phyloP scores from a whole-genome alignment of 2,797 vertebrate species.

The Borostomias antarcticus region DNA sequence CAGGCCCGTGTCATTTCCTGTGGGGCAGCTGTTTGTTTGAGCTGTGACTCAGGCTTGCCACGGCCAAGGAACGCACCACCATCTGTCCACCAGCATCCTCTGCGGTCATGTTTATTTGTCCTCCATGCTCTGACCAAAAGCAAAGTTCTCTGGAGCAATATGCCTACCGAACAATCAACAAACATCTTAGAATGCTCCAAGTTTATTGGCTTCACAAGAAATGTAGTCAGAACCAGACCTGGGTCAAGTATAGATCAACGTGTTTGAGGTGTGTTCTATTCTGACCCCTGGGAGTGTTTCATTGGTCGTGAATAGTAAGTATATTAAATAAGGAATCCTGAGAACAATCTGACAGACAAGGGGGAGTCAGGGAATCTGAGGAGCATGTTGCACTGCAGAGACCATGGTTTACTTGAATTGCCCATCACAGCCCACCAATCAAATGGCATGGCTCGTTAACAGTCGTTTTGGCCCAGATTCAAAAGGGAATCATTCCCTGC shows the following conservation, averaged over 20 bases:
- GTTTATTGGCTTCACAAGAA: background rate
- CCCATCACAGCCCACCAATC: conserved; percentile 10
- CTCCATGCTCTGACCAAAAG: conserved; percentile 26
- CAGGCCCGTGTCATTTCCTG: conserved; percentile 13
- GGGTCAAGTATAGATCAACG: background rate
- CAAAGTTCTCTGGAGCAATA: conserved; percentile 2
- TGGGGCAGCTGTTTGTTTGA: conserved; percentile 51
- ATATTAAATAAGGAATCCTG: background rate
- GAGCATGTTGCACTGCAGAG: background rate
- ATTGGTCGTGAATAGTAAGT: background rate
- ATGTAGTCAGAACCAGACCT: background rate
- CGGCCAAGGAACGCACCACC: conserved; percentile 46
- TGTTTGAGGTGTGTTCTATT: too few relatives aligned
- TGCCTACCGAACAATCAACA: background rate
- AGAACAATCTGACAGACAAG: background rate
- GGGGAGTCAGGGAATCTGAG: conserved; percentile 5
- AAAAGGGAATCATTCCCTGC: conserved; percentile 28
- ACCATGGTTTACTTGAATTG: conserved; percentile 6
- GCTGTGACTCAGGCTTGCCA: conserved; percentile 40
- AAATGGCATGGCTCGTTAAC: conserved; percentile 21
- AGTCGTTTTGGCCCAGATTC: conserved; percentile 27
- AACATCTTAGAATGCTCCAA: background rate
- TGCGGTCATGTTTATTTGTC: conserved; percentile 48
- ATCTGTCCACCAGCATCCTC: conserved; percentile 50
- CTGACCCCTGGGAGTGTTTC: too few relatives aligned